Conservation (phyloP, 2,113 vertebrate genomes). For the Shinisaurus crocodilurus region DNA sequence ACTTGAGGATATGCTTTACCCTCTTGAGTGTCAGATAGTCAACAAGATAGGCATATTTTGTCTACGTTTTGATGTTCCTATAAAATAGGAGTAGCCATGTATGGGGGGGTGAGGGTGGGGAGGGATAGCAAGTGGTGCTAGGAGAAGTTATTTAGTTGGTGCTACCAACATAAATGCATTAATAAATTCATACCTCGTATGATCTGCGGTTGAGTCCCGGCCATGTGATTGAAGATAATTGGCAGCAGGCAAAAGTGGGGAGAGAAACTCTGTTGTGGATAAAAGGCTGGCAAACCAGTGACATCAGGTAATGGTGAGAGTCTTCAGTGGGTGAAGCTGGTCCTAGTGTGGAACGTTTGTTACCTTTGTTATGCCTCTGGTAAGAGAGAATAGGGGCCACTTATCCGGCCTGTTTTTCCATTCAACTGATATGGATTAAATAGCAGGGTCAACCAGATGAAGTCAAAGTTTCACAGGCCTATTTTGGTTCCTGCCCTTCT, state of each 20-base stretch:
- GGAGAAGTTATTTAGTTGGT: background rate
- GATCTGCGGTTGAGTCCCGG: background rate
- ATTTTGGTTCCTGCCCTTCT: background rate
- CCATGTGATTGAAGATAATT: background rate
- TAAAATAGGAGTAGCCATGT: background rate
- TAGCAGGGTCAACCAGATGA: background rate
- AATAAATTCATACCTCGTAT: background rate
- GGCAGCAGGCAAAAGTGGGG: background rate
- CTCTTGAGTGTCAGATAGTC: background rate
- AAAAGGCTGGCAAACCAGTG: background rate
- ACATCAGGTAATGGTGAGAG: background rate
- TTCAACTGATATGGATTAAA: background rate
- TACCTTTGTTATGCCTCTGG: background rate
- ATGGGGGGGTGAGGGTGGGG: background rate
- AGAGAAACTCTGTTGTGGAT: background rate
- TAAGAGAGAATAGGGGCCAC: background rate
- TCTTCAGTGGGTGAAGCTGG: background rate
- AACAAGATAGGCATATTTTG: background rate
- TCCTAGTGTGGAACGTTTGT: background rate
- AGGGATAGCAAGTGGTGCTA: background rate
- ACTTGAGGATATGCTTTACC: background rate
- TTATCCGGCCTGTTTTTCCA: conserved; percentile 10
- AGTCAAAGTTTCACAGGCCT: conserved; percentile 1
- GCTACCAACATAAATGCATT: background rate
- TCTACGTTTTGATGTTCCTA: background rate